These are phyloP conservation scores for Takifugu rubripes DNA, from an alignment of 2,797 vertebrate genomes.

Conservation along the genomic window DNA sequence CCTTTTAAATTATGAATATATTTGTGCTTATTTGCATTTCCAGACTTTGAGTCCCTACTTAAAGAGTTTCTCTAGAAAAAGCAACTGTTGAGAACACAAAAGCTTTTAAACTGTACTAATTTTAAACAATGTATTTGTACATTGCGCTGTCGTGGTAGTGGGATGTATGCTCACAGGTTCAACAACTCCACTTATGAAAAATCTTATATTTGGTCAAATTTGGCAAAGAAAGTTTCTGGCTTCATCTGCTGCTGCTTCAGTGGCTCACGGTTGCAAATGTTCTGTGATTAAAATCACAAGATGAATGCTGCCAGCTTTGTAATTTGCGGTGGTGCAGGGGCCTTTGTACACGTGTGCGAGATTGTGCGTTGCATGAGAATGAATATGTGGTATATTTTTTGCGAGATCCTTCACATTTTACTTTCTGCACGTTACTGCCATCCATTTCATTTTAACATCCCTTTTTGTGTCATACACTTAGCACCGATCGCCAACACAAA, in stretches of 20 bases:
- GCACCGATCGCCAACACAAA: slow-evolving; percentile 16
- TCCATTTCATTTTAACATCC: slow-evolving; percentile 4
- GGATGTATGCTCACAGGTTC: no score
- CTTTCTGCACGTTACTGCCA: slow-evolving; percentile 15
- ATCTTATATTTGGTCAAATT: no score
- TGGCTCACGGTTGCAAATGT: slow-evolving; percentile 39
- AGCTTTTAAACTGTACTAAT: no score
- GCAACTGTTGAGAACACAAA: background rate
- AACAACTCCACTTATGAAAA: no score
- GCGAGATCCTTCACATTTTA: background rate
- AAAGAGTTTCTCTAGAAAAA: slow-evolving; percentile 17
- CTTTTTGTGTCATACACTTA: slow-evolving; percentile 18
- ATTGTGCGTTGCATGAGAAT: slow-evolving; percentile 27
- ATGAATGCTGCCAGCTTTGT: slow-evolving; percentile 37
- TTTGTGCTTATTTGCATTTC: slow-evolving; percentile 26
- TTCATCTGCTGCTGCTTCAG: slow-evolving; percentile 5
- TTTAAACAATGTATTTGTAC: no score
- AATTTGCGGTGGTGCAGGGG: slow-evolving; percentile 22
- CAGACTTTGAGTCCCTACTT: slow-evolving; percentile 13
- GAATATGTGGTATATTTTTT: slow-evolving; percentile 16
- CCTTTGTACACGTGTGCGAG: background rate
- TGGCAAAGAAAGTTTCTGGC: no score
- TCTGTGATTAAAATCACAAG: slow-evolving; percentile 41
- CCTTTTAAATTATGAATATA: slow-evolving; percentile 42
- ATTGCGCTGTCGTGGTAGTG: no score